Percentiles rank a stretch among this genome's conserved stretches.
phyloP scores from a whole-genome alignment of 1,140 invertebrate species.

The Trinorchestia longiramus region DNA sequence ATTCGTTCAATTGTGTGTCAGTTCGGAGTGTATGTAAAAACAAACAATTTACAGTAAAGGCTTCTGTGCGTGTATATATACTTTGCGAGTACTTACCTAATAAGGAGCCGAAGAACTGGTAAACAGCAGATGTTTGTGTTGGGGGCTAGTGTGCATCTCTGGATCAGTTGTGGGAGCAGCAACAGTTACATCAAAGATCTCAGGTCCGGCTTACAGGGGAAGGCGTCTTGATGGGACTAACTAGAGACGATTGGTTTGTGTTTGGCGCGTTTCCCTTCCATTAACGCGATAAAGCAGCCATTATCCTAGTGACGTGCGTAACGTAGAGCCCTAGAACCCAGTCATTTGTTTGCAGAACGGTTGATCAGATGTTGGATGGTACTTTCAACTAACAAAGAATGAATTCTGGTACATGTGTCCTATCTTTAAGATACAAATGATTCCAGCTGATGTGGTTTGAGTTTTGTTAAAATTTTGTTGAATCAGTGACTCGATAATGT shows the following conservation, averaged over 20 bases:
- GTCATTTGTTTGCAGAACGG: background rate
- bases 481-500: too few relatives aligned
- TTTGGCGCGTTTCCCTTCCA: background rate
- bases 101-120: background rate
- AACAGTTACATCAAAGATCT: background rate
- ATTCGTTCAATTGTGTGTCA: background rate
- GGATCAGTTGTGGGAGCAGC: background rate
- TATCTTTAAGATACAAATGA: too few relatives aligned
- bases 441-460: too few relatives aligned
- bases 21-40: background rate
- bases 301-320: background rate
- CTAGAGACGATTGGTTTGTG: background rate
- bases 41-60: background rate
- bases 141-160: too few relatives aligned
- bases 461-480: too few relatives aligned
- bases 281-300: conserved; percentile 6
- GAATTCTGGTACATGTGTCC: background rate
- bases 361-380: background rate
- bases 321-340: background rate
- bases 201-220: background rate
- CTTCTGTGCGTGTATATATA: too few relatives aligned
- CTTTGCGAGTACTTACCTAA: background rate
- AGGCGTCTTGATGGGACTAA: background rate
- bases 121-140: background rate
- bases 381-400: background rate